Evolutionary conservation across 2,113 vertebrate species (phyloP).

Genomic region (Oxyruncus cristatus): DNA sequence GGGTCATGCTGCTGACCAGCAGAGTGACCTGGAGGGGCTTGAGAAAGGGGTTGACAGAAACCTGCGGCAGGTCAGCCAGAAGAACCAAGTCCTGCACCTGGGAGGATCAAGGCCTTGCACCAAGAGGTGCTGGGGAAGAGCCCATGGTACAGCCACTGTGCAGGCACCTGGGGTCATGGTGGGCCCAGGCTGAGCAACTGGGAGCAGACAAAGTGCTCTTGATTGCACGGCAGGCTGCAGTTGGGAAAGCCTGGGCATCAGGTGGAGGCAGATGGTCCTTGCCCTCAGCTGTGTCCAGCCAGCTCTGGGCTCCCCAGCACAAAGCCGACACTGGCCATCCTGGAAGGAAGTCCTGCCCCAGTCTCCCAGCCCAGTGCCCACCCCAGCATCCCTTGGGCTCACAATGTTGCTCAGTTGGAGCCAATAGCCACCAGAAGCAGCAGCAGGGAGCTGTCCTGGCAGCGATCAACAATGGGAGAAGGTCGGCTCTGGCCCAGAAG

Average conservation of each 20-base stretch:
- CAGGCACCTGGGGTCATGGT: too few species aligned
- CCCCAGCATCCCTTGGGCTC: not conserved
- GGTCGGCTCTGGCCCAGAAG: too few species aligned
- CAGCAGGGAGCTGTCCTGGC: not conserved
- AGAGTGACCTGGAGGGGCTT: too few species aligned
- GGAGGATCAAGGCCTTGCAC: not conserved
- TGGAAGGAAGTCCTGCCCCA: not conserved
- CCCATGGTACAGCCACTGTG: not conserved
- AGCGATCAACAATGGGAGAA: not conserved
- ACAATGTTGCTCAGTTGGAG: not conserved
- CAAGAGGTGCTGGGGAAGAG: not conserved
- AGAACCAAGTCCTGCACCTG: too few species aligned
- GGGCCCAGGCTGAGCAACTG: not conserved
- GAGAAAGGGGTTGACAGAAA: too few species aligned
- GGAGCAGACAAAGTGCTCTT: not conserved
- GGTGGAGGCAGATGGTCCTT: not conserved
- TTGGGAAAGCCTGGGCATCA: not conserved
- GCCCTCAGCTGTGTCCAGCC: not conserved
- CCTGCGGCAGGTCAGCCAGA: too few species aligned
- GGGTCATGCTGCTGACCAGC: too few species aligned
- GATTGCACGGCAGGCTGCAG: not conserved
- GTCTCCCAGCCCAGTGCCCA: not conserved
- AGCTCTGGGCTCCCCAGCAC: not conserved
- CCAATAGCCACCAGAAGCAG: not conserved
- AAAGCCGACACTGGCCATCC: not conserved